phyloP scores from a whole-genome alignment of 2,113 vertebrate species.

The Planiliza haematocheilus region DNA sequence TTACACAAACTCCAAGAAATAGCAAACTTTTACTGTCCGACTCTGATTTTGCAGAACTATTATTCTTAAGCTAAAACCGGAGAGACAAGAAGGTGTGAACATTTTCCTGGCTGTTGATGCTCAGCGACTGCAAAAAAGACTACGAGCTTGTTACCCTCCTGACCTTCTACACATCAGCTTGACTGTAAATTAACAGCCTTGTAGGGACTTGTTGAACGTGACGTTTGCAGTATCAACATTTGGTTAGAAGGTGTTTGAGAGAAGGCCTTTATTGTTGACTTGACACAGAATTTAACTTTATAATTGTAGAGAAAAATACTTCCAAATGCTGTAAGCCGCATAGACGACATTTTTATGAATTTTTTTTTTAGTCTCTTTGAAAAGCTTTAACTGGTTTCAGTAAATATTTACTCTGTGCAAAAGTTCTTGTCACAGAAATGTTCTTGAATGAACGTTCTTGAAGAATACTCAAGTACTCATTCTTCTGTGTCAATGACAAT shows the following conservation, averaged over 20 bases:
- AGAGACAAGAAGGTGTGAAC: background rate
- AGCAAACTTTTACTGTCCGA: background rate
- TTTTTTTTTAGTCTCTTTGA: too few species aligned
- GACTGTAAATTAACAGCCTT: conserved; percentile 32
- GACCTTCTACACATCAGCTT: conserved; percentile 32
- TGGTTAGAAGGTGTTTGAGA: background rate
- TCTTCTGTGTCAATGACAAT: too few species aligned
- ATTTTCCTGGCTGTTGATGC: conserved; percentile 11
- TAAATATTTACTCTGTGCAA: too few species aligned
- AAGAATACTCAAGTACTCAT: too few species aligned
- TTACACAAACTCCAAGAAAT: background rate
- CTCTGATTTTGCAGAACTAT: background rate
- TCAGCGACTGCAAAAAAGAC: background rate
- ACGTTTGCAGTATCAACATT: conserved; percentile 21
- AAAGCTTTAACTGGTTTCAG: too few species aligned
- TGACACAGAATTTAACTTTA: background rate
- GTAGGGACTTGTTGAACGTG: conserved; percentile 7
- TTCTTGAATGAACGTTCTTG: too few species aligned
- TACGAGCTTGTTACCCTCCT: conserved; percentile 40
- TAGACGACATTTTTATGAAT: too few species aligned
- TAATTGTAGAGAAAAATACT: too few species aligned
- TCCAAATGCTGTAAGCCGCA: too few species aligned
- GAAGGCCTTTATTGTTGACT: background rate
- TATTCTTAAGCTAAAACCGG: conserved; percentile 7
- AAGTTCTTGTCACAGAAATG: too few species aligned